phyloP scores from a whole-genome alignment of 1,140 invertebrate species.

The Cyclargus thomasi region DNA sequence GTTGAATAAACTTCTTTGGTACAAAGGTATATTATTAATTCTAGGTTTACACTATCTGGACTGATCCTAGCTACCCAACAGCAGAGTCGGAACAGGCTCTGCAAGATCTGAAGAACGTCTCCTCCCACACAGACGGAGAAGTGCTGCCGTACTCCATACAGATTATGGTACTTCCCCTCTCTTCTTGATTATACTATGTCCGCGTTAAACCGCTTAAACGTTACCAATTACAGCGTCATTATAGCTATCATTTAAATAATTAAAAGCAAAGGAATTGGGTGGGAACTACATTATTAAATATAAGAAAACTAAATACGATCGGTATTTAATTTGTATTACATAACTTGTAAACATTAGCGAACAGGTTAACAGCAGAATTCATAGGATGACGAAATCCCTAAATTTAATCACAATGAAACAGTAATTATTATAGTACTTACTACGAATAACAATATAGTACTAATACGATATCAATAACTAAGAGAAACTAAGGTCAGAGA shows the following conservation, averaged over 20 bases:
- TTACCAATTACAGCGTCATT: not conserved
- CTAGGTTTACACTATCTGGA: slow-evolving; percentile 68
- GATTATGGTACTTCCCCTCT: slow-evolving; percentile 50
- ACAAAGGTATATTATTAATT: not conserved
- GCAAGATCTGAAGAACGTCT: slow-evolving; percentile 52
- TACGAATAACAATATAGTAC: too few species aligned
- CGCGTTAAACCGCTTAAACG: not conserved
- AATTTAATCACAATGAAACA: too few species aligned
- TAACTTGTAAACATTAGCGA: not conserved
- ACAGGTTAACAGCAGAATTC: not conserved
- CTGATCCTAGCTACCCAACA: slow-evolving; percentile 48
- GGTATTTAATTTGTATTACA: not conserved
- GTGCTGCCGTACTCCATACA: slow-evolving; percentile 54
- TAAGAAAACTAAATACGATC: not conserved
- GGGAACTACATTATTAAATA: not conserved
- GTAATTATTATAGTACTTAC: too few species aligned
- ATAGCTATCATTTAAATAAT: not conserved
- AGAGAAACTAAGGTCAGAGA: not conserved
- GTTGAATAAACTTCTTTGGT: too few species aligned
- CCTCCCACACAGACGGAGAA: slow-evolving; percentile 56
- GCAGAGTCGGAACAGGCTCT: slow-evolving; percentile 42
- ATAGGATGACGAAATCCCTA: not conserved
- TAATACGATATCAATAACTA: too few species aligned
- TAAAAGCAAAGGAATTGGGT: not conserved
- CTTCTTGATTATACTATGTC: too few species aligned